Conservation (phyloP, 2,888 invertebrate species). For the Apocheima hispidaria region DNA sequence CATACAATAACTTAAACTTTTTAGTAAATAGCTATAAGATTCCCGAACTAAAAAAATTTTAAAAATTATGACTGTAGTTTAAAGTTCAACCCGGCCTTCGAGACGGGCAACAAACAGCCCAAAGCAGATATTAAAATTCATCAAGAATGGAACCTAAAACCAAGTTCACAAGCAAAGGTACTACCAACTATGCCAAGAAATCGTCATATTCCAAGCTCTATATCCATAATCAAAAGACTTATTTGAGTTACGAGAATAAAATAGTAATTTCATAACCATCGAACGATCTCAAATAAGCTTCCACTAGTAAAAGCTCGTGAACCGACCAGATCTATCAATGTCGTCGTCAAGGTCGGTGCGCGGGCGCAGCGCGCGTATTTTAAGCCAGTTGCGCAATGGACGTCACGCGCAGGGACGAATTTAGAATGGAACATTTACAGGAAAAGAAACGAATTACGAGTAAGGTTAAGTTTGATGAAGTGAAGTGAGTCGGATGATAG, state of each 20-base stretch:
- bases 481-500: not conserved
- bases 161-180: too few species aligned
- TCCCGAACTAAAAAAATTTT: too few species aligned
- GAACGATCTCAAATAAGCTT: conserved; percentile 22
- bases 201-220: too few species aligned
- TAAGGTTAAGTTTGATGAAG: not conserved
- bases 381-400: conserved; percentile 41
- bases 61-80: too few species aligned
- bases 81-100: too few species aligned
- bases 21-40: too few species aligned
- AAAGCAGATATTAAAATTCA: too few species aligned
- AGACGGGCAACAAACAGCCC: too few species aligned
- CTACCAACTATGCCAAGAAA: too few species aligned
- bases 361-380: conserved; percentile 60
- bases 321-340: conserved; percentile 66
- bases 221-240: not conserved
- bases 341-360: conserved; percentile 74
- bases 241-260: conserved; percentile 9
- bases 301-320: conserved; percentile 33
- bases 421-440: conserved; percentile 10
- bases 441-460: not conserved
- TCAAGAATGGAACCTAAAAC: too few species aligned
- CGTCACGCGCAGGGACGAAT: conserved; percentile 32
- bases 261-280: conserved; percentile 23
- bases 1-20: too few species aligned